Evolutionary conservation across 2,113 vertebrate species (phyloP).

Genomic region (Azemiops feae): DNA sequence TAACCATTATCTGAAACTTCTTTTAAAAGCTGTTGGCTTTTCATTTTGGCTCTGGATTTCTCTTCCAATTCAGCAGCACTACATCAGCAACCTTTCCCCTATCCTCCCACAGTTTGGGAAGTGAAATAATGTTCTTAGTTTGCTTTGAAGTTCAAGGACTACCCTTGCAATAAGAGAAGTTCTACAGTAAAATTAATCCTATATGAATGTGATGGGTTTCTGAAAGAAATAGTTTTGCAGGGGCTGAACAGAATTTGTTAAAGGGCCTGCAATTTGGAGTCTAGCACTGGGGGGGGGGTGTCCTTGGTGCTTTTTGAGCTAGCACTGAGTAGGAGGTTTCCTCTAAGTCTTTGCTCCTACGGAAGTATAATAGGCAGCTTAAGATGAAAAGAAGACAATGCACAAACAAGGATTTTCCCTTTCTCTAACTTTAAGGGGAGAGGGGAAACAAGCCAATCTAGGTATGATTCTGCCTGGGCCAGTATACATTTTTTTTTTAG

Average conservation of each 20-base stretch:
- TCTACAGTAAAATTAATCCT: background rate
- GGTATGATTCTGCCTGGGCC: background rate
- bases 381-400: background rate
- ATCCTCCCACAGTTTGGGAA: background rate
- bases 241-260: background rate
- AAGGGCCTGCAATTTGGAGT: background rate
- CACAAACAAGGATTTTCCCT: background rate
- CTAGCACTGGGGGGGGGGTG: background rate
- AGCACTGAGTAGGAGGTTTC: background rate
- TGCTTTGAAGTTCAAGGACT: background rate
- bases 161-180: background rate
- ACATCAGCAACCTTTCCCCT: background rate
- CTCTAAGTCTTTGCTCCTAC: background rate
- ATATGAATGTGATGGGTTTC: background rate
- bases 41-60: background rate
- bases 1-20: background rate
- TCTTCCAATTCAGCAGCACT: background rate
- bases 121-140: background rate
- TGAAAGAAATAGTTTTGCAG: background rate
- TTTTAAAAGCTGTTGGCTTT: background rate
- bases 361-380: background rate
- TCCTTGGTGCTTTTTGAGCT: background rate
- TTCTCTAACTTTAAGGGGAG: background rate
- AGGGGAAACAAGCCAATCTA: background rate
- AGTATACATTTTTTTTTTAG: background rate